Evolutionary conservation across 2,797 vertebrate genomes (phyloP).

Genomic region (Chelmon rostratus): DNA sequence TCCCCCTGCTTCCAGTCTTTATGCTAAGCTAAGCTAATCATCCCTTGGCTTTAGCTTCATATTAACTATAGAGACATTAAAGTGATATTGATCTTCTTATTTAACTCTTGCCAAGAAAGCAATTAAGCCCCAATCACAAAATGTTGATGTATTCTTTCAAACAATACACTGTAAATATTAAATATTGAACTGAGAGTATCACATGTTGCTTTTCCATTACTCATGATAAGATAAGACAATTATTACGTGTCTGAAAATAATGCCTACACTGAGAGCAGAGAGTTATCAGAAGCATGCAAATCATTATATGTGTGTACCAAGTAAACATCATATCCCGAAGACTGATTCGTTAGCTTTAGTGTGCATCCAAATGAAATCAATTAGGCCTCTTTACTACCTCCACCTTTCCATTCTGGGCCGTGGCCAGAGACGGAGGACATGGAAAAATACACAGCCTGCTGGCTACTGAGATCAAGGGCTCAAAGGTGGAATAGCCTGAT

Average conservation of each 20-base stretch:
- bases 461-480: conserved; percentile 37
- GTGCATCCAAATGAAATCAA: neutral
- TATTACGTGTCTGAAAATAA: neutral
- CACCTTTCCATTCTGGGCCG: conserved; percentile 7
- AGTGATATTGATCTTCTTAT: conserved; percentile 4
- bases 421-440: conserved; percentile 33
- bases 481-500: conserved; percentile 31
- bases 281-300: neutral
- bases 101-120: neutral
- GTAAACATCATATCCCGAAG: conserved; percentile 13
- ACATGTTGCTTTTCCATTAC: neutral
- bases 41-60: neutral
- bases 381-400: conserved; percentile 26
- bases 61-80: neutral
- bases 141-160: neutral
- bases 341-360: neutral
- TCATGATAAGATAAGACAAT: neutral
- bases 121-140: neutral
- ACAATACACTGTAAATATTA: neutral
- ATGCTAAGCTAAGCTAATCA: conserved; percentile 18
- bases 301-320: neutral
- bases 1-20: neutral
- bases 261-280: neutral
- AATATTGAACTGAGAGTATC: neutral
- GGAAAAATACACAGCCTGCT: conserved; percentile 56